These are phyloP conservation scores for Apeira syringaria DNA, from an alignment of 2,888 invertebrate species.

Conservation along the genomic window DNA sequence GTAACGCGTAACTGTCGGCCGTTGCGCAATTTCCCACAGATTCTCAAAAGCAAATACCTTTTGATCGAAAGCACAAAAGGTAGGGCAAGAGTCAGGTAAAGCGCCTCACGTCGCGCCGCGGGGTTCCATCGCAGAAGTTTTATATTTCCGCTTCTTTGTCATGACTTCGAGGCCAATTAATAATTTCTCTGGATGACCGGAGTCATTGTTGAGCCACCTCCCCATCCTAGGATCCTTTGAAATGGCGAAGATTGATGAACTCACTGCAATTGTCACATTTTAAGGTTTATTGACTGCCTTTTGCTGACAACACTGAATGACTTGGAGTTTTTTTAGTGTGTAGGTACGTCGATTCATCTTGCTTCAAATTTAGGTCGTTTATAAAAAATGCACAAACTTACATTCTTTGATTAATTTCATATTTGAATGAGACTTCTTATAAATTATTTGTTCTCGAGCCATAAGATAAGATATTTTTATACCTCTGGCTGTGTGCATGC, in stretches of 20 bases:
- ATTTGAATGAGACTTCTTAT: neutral
- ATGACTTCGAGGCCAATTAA: conserved; percentile 73
- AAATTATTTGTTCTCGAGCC: conserved; percentile 16
- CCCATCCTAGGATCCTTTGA: conserved; percentile 62
- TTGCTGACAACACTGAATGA: conserved; percentile 56
- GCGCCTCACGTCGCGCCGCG: conserved; percentile 69
- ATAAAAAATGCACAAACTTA: too few species aligned
- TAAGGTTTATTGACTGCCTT: conserved; percentile 73
- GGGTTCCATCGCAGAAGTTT: conserved; percentile 77
- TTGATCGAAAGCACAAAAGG: conserved; percentile 72
- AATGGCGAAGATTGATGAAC: conserved; percentile 78
- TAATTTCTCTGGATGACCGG: conserved; percentile 81
- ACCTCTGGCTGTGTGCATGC: conserved; percentile 26
- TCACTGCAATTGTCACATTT: conserved; percentile 74
- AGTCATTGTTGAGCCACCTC: conserved; percentile 70
- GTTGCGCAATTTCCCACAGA: conserved; percentile 81
- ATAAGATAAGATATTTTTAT: conserved; percentile 22
- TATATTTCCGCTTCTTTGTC: conserved; percentile 84
- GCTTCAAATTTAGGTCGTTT: conserved; percentile 7
- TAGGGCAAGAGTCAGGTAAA: conserved; percentile 82
- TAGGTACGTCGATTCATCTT: conserved; percentile 27
- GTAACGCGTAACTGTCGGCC: conserved; percentile 52
- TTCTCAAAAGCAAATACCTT: conserved; percentile 73
- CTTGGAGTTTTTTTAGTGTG: conserved; percentile 38
- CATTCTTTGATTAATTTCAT: too few species aligned